Base-by-base conservation (phyloP, 2,888 invertebrate genomes). In the Aspidiotus destructor region DNA sequence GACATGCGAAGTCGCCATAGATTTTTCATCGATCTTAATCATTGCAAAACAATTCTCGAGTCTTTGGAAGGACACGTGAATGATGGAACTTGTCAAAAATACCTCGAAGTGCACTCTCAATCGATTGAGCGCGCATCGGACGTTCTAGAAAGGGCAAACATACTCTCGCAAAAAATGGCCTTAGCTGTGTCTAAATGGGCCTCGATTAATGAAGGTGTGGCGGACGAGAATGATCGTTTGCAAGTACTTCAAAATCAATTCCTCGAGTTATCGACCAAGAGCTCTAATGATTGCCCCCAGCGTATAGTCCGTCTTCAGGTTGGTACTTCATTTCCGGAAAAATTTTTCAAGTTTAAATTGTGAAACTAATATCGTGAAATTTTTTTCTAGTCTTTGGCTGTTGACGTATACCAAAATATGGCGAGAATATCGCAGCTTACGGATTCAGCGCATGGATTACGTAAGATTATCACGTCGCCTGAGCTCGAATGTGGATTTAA, bases 1-100 rank as follows among this genome's bases (percentile, higher is more conserved):
- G 92, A 92, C 79, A 89, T 92, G 79, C 91, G 91, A 74, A 92
- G 89, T 75, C 90, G 92, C 74, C 82, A 92, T 53, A 90, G 89
- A 75, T 92, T 92, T 80, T 92, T 92, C 75, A 88, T 90, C 0
- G 92, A 91, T 73, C 78, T 93, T 9, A 92, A 90, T 74, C 90
- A 92, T 73, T 92, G 92, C 74, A 83, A 89, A 73, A 89, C 88
- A 11, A 89, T 92, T 74, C 79, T 93, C 53, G 92, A 92, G 77
- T 91, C 91, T 0, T 78, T 92, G 40, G 91, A 91, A 77, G 86
- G 87, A 72, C 89, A 91, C 75, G 80, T 92, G 53, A 92, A 92
- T 74, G 82, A 81, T 52, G 90, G 90, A 77, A 91, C 92, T 0
- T 82, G 87, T 73, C 82, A 84, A 15, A 83, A 85, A 73, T 87